Evolutionary conservation across 1,140 invertebrate species (phyloP), one percentile per base, ranked within the genome.

Genomic region (Drosophila teissieri): DNA sequence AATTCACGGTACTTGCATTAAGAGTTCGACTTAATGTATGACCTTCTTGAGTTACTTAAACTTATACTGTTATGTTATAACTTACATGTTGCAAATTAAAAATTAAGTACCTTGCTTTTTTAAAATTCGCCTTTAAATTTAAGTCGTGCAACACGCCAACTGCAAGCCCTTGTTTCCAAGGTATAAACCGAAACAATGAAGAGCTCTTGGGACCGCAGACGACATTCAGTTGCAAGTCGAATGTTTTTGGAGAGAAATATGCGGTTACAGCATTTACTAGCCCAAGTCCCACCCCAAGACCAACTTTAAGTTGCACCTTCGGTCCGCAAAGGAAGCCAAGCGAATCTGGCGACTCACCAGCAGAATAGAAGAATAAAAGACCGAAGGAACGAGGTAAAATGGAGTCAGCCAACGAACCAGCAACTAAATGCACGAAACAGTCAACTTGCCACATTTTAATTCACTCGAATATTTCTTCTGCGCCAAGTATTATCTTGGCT

Each of bases 391-490:
- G 39, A 22, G 64, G 57, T 17, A 56, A 34, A 24, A 49, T 22
- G 36, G 12, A 65, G 64, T 27, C 44, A 61, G 24, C 52, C 53
- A 72, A 42, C 54, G 56, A 78, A 48, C 53, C 58, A 82, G 77
- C 65, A 77, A 68, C 55, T 45, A 57, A 73, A 73, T 61, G 76
- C 84, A 88, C 84, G 73, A 80, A 78, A 89, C 79, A 88, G 80
- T 89, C 84, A 84, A 86, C 79, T 83, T 86, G 77, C 84, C 84
- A 84, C 84, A 88, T 89, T 88, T 88, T 88, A 89, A 88, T 88
- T 88, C 84, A 89, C 75, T 84, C 64, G 80, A 89, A 89, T 88
- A 82, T 82, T 79, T 86, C 74, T 70, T 73, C 31, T 67, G 55
- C 65, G 56, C 56, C 58, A 22, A 63, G 63, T 69, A 69, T 60